A percentile compares a stretch with the other conserved stretches of the same genome.
phyloP scores from a whole-genome alignment of 1,140 invertebrate genomes.

The Saccostrea cuccullata region DNA sequence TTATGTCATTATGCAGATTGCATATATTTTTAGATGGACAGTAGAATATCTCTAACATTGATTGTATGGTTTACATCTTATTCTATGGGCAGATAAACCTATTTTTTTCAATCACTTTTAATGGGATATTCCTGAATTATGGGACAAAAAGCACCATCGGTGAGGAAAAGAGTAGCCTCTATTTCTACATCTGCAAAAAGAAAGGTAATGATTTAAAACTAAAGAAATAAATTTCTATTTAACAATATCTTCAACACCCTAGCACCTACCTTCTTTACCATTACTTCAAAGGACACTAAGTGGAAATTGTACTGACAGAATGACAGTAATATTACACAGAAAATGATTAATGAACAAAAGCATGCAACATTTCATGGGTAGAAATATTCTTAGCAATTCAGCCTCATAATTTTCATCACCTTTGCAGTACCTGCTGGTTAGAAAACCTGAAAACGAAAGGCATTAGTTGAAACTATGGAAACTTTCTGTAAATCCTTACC shows the following conservation, averaged over 20 bases:
- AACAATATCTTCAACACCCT: background rate
- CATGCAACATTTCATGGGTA: constrained; percentile 10
- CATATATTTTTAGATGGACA: background rate
- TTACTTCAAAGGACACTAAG: background rate
- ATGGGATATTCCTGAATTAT: constrained; percentile 24
- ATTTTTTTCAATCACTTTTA: background rate
- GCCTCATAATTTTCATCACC: constrained; percentile 9
- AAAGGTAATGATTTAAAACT: constrained; percentile 26
- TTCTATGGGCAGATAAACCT: constrained; percentile 10
- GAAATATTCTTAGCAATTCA: background rate
- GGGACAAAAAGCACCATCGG: constrained; percentile 27
- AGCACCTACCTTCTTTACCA: background rate
- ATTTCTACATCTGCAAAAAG: constrained; percentile 36
- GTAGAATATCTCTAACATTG: background rate
- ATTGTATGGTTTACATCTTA: background rate
- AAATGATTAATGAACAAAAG: background rate
- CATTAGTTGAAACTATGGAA: background rate
- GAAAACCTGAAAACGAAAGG: background rate
- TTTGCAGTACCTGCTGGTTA: background rate
- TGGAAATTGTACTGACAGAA: constrained; percentile 12
- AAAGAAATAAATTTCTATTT: background rate
- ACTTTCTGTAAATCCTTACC: background rate
- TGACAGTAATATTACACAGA: constrained; percentile 14
- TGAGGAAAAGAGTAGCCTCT: constrained; percentile 36
- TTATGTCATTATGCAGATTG: background rate